These are phyloP conservation scores for Thymelicus acteon DNA, from an alignment of 2,888 invertebrate genomes.

Conservation along the genomic window DNA sequence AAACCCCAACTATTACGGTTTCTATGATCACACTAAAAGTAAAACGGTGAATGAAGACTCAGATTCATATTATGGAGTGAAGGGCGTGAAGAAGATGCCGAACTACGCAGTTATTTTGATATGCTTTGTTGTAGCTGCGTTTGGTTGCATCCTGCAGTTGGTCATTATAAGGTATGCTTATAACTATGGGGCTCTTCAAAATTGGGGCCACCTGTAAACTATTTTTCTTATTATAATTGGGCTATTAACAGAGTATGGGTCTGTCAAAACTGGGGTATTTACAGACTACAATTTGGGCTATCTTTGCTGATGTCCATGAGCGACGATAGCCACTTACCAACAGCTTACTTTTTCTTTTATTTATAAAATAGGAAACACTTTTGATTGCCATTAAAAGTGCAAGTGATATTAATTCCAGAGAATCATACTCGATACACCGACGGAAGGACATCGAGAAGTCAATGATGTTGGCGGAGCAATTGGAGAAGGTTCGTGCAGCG, in stretches of 20 bases:
- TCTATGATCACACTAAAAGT: constrained; percentile 49
- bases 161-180: constrained; percentile 85
- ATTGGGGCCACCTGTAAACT: no score
- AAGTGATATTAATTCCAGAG: constrained; percentile 61
- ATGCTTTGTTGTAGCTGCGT: constrained; percentile 82
- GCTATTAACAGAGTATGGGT: no score
- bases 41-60: constrained; percentile 45
- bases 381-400: no score
- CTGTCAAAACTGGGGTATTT: no score
- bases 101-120: constrained; percentile 86
- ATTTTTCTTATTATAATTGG: no score
- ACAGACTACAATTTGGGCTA: no score
- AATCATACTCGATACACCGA: constrained; percentile 79
- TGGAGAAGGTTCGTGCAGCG: constrained; percentile 78
- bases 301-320: no score
- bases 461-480: constrained; percentile 73
- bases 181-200: no score
- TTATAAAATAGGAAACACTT: no score
- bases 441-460: constrained; percentile 77
- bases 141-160: constrained; percentile 86
- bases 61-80: constrained; percentile 87
- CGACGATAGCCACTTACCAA: no score
- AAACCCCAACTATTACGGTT: constrained; percentile 57
- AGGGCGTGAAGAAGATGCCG: constrained; percentile 84
- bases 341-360: no score